Evolutionary conservation across 2,797 vertebrate species (phyloP).

Genomic region (Telmatherina bonti): DNA sequence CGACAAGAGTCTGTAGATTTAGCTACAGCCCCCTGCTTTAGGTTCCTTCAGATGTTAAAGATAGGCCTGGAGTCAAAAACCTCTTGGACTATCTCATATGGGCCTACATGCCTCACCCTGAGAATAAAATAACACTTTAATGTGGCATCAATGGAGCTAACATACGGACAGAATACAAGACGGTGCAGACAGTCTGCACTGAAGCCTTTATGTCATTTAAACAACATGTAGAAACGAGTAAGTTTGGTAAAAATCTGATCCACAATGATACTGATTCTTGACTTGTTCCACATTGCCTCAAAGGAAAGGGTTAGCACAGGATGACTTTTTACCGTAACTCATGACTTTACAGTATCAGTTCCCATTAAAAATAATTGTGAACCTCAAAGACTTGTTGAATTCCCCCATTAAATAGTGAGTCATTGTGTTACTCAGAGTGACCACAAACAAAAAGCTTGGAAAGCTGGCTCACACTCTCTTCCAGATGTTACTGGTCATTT

Average conservation of each 20-base stretch:
- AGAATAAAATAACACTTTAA: constrained; percentile 47
- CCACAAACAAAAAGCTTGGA: constrained; percentile 44
- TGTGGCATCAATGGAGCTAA: constrained; percentile 12
- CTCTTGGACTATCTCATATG: constrained; percentile 80
- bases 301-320: constrained; percentile 2
- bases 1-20: constrained; percentile 75
- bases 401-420: constrained; percentile 47
- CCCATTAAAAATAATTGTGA: constrained; percentile 41
- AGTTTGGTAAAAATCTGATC: background rate
- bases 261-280: constrained; percentile 8
- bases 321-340: constrained; percentile 41
- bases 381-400: constrained; percentile 44
- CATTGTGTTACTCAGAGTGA: constrained; percentile 51
- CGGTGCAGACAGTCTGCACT: background rate
- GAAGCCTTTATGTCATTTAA: background rate
- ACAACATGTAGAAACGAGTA: background rate
- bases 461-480: constrained; percentile 14
- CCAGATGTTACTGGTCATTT: constrained; percentile 20
- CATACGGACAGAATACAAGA: constrained; percentile 11
- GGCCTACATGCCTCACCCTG: constrained; percentile 57
- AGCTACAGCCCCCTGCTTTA: constrained; percentile 78
- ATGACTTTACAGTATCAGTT: constrained; percentile 24
- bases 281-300: constrained; percentile 22
- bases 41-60: constrained; percentile 78
- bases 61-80: constrained; percentile 82